Evolutionary conservation across 1,140 invertebrate species (phyloP), one percentile per base, ranked within the genome.

Genomic region (Formica selysi): DNA sequence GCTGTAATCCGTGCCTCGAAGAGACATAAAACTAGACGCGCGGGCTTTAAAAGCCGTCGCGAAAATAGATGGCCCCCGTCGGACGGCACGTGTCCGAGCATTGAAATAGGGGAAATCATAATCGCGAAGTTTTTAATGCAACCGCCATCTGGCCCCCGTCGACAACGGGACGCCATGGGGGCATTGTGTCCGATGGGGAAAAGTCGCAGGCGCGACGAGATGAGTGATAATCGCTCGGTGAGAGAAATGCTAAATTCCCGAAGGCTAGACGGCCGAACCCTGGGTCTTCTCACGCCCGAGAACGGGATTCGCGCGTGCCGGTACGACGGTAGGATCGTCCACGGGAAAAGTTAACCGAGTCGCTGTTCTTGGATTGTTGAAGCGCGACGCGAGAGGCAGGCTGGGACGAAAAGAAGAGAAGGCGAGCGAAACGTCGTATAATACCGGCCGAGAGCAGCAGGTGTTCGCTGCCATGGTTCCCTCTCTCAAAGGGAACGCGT

Each of bases 91-190:
- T 89, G 88, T 29, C 80, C 36, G 64, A 32, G 8, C 3, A 68
- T 90, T 83, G 68, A 74, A 90, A 87, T 90, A 71, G 88, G 76
- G 48, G 76, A 90, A 90, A 87, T 85, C 88, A 86, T 90, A 86
- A 73, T 80, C 86, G 76, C 71, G 10, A 80, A 76, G 76, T 90
- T 87, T 86, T 90, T 85, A 90, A 90, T 79, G 64, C 88, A 86
- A 90, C 84, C 76, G 71, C 87, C 87, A 86, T 89, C 84, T 89
- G 88, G 87, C 22, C 22, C 22, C 22, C 22, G 22, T 68, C 41
- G 32, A 48, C 44, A 48, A 51, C 32, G 81, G 38, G 13, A 11
- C 74, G 59, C 36, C 29, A 36, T 8, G 41, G 38, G n/a, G n/a
- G 51, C 51, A 61, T 61, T 81, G 67, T 71, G 54, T 22, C n/a